These are phyloP conservation scores for Liolophura sinensis DNA, from an alignment of 1,140 invertebrate genomes.

Conservation along the genomic window DNA sequence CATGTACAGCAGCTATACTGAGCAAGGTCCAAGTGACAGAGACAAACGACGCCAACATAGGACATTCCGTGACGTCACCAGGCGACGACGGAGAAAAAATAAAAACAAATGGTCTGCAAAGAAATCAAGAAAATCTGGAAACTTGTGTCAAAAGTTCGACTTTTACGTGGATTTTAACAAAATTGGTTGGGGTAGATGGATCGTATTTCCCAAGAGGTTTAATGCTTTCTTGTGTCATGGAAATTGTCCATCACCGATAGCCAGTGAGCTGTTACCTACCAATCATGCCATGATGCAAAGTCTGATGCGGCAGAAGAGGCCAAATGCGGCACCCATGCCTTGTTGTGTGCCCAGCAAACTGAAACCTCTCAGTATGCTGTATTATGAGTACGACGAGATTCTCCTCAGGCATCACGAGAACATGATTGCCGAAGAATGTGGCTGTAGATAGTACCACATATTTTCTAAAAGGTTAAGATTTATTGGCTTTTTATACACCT, in stretches of 20 bases:
- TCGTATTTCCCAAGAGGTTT: conserved; percentile 94
- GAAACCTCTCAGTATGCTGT: conserved; percentile 55
- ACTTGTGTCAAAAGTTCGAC: conserved; percentile 30
- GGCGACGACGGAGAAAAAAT: conserved; percentile 10
- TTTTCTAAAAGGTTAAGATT: too few species aligned
- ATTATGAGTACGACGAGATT: conserved; percentile 54
- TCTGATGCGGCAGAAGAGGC: conserved; percentile 71
- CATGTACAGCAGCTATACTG: conserved; percentile 33
- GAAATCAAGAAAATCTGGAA: conserved; percentile 13
- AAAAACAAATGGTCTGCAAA: conserved; percentile 15
- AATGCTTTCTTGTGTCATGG: conserved; percentile 93
- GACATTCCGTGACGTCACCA: not conserved
- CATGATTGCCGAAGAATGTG: conserved; percentile 43
- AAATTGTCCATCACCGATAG: conserved; percentile 70
- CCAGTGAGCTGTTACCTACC: conserved; percentile 66
- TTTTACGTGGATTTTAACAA: conserved; percentile 93
- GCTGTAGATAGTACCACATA: conserved; percentile 27
- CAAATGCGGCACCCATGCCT: conserved; percentile 31
- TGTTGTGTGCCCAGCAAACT: conserved; percentile 58
- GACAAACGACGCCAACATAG: not conserved
- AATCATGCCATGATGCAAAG: conserved; percentile 98
- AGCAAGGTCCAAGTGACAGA: not conserved
- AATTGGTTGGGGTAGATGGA: conserved; percentile 98
- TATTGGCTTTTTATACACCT: not conserved
- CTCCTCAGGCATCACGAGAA: conserved; percentile 42